Conservation (phyloP, 2,888 invertebrate genomes). For the Pharmacophagus antenor region DNA sequence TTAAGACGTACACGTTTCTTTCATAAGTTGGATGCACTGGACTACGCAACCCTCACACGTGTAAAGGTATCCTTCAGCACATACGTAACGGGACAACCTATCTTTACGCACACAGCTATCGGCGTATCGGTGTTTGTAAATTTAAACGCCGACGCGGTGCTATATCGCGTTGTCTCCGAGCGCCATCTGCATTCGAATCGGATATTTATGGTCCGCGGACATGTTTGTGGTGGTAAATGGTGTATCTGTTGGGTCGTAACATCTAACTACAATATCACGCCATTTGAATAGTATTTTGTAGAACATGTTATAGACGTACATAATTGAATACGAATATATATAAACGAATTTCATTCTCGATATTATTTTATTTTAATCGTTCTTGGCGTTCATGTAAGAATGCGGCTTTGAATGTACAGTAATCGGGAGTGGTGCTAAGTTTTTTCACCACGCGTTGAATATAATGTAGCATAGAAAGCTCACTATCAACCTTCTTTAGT, state of each 20-base stretch:
- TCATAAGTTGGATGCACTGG: too few species aligned
- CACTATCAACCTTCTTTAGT: too few species aligned
- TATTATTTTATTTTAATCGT: too few species aligned
- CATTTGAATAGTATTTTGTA: conserved; percentile 5
- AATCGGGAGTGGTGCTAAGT: too few species aligned
- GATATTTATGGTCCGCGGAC: conserved; percentile 21
- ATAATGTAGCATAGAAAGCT: too few species aligned
- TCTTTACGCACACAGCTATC: too few species aligned
- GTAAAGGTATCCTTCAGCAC: neutral
- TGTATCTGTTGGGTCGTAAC: conserved; percentile 6
- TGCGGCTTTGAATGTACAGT: too few species aligned
- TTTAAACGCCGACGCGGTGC: conserved; percentile 13
- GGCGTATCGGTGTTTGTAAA: conserved; percentile 16
- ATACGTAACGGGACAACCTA: neutral
- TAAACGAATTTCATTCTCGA: neutral
- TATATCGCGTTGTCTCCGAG: conserved; percentile 10
- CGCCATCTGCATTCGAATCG: conserved; percentile 24
- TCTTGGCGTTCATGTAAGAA: too few species aligned
- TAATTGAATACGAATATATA: too few species aligned
- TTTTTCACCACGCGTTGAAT: too few species aligned
- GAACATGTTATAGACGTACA: neutral
- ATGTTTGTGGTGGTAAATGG: conserved; percentile 16
- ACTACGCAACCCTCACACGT: too few species aligned
- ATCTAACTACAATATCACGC: neutral
- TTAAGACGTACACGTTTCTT: too few species aligned